These are phyloP conservation scores for Polydrusus cervinus DNA, from an alignment of 2,888 invertebrate species.

Conservation along the genomic window DNA sequence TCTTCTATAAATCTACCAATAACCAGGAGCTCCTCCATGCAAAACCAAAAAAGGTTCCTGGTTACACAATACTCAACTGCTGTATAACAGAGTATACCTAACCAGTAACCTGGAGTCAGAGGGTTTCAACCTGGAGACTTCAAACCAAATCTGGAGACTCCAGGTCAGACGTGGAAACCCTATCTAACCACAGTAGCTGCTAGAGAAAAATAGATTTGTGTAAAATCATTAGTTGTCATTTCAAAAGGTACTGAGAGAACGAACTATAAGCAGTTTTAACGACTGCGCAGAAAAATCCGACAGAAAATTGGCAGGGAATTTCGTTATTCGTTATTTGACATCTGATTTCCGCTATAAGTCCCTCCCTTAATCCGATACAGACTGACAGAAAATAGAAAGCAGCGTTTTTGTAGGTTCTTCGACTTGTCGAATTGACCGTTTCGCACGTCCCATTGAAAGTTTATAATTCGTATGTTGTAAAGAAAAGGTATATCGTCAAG, in stretches of 20 bases:
- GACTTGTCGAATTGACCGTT: constrained; percentile 19
- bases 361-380: constrained; percentile 48
- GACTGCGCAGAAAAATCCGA: not conserved
- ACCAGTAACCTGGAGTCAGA: too few relatives aligned
- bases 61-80: too few relatives aligned
- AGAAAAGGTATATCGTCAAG: constrained; percentile 30
- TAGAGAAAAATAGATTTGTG: too few relatives aligned
- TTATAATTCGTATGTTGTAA: constrained; percentile 41
- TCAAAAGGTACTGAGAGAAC: not conserved
- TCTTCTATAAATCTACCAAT: too few relatives aligned
- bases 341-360: constrained; percentile 46
- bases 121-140: too few relatives aligned
- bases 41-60: too few relatives aligned
- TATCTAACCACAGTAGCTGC: too few relatives aligned
- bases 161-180: too few relatives aligned
- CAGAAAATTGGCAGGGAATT: constrained; percentile 6
- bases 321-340: constrained; percentile 37
- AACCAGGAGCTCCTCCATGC: too few relatives aligned
- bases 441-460: constrained; percentile 21
- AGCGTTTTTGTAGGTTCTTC: constrained; percentile 51
- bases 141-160: too few relatives aligned
- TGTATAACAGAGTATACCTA: too few relatives aligned
- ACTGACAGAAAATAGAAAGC: constrained; percentile 47
- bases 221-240: too few relatives aligned
- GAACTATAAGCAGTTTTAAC: not conserved